phyloP scores from a whole-genome alignment of 2,888 invertebrate species.

The Erebia epiphron region DNA sequence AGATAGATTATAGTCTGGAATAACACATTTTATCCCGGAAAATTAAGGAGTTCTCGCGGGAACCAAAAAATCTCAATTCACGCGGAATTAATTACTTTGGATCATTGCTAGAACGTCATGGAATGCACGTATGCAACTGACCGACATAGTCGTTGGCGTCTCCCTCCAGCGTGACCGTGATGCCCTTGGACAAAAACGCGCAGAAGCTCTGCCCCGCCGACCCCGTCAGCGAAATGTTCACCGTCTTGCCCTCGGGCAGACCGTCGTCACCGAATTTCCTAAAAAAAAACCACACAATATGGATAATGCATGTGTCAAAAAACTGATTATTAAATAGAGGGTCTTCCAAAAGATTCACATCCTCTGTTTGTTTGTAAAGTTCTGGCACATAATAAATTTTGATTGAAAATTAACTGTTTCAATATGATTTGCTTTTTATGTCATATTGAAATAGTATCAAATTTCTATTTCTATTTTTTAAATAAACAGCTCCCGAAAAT shows the following conservation, averaged over 20 bases:
- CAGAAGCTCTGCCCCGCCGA: slow-evolving; percentile 99
- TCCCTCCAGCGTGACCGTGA: slow-evolving; percentile 95
- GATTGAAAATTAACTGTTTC: neutral
- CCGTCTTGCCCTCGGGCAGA: slow-evolving; percentile 88
- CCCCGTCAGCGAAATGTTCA: slow-evolving; percentile 92
- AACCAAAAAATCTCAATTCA: no score
- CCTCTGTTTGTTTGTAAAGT: no score
- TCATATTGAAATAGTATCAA: no score
- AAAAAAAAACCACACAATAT: slow-evolving; percentile 24
- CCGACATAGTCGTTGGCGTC: slow-evolving; percentile 99
- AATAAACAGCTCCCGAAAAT: no score
- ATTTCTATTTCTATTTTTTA: neutral
- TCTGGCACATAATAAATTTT: slow-evolving; percentile 14
- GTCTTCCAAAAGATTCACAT: neutral
- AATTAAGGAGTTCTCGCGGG: no score
- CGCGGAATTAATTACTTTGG: no score
- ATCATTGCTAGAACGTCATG: no score
- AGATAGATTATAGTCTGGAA: no score
- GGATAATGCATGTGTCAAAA: no score
- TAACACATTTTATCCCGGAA: no score
- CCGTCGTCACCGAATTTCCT: slow-evolving; percentile 95
- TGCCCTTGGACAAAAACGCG: slow-evolving; percentile 96
- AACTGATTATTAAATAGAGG: no score
- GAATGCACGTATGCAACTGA: slow-evolving; percentile 46
- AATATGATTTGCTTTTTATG: no score